Base-by-base conservation (phyloP, 2,113 vertebrate genomes). In the Mus pahari region DNA sequence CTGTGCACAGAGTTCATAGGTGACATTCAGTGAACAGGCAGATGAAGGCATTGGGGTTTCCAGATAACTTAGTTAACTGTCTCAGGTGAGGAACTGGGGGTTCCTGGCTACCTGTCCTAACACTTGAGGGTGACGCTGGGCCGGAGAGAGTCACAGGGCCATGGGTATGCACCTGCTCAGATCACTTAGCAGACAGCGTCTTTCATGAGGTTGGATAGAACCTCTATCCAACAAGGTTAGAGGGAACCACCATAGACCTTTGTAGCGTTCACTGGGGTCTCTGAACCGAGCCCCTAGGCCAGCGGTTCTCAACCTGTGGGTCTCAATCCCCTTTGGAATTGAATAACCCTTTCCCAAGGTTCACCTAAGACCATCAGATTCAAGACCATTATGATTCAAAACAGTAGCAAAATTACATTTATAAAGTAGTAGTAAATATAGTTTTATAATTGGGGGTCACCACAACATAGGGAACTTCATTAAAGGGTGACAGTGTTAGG, bases 141-240 rank as follows among this genome's bases (percentile, higher is more conserved):
- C 14, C 8, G 14, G 22, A n/a, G 53, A 17, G 60, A 36, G 36
- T 39, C 33, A 12, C 31, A n/a, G 20, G 36, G n/a, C n/a, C 55
- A 2, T 1, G 50, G 16, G 10, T 24, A 17, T 53, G 2, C 5
- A 48, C 8, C 0, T 9, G 33, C 50, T 53, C 3, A 0, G 5
- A 8, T 19, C 4, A 5, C 60, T 39, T n/a, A 53, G 50, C 22
- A 3, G 48, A 9, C 6, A 20, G 36, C 9, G 20, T 20, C 66
- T 62, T 45, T 55, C 58, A 20, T 16, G 5, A 9, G 10, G 24
- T 22, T 50, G 50, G 50, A 50, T 50, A 50, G 50, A 50, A 50
- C 50, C 50, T 50, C 39, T 28, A 22, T 28, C 48, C 48, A 53
- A n/a, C 4, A 7, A 55, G n/a, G 70, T 20, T 1, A 70, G 31